A percentile compares a stretch with the other conserved stretches of the same genome.
Conservation (phyloP, 2,113 vertebrate genomes). For the Rhegmatorhina hoffmannsi region DNA sequence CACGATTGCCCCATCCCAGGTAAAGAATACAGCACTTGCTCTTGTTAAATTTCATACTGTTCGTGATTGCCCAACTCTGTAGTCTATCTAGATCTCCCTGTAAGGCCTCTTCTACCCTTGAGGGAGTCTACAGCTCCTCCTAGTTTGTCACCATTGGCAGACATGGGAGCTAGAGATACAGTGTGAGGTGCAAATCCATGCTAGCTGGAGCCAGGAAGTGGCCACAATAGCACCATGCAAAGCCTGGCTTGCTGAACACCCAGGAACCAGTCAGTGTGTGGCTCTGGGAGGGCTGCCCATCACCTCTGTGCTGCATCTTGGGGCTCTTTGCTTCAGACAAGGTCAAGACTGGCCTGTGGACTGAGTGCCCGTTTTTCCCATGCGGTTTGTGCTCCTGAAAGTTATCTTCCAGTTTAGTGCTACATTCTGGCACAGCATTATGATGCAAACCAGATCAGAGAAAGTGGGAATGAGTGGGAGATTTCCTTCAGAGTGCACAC, state of each 20-base stretch:
- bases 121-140: neutral
- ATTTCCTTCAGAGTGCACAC: neutral
- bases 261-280: neutral
- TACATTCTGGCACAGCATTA: rapidly evolving
- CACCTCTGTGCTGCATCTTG: neutral
- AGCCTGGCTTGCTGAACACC: neutral
- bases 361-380: rapidly evolving
- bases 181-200: neutral
- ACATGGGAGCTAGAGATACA: neutral
- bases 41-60: neutral
- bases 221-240: neutral
- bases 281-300: neutral
- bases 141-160: neutral
- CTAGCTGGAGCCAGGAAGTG: neutral
- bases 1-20: neutral
- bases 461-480: neutral
- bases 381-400: neutral
- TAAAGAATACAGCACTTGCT: neutral
- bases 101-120: neutral
- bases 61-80: neutral
- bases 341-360: neutral
- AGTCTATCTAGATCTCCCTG: neutral
- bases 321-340: neutral
- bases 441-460: neutral
- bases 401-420: neutral